Evolutionary conservation across 2,888 invertebrate genomes (phyloP), one percentile per base, ranked within the genome.

Genomic region (Siphonodentalium dalli): DNA sequence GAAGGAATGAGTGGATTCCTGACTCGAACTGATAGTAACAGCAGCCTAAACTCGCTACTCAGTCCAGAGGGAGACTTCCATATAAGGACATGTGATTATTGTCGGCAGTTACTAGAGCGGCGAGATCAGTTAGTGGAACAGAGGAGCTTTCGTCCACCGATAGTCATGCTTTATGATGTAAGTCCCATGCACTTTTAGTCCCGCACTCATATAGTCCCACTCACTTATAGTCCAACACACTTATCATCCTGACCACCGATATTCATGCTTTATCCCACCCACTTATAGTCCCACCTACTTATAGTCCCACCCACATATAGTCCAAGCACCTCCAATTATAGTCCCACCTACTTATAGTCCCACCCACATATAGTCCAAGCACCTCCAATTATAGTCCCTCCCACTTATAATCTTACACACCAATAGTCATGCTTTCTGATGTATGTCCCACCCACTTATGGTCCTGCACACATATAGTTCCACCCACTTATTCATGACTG

Each of bases 121-220:
- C 82, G 92, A 34, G 87, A 94, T 65, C 87, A 88, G 71, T 87
- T 91, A 74, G 90, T 93, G 77, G 90, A 93, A 61, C 89, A 89
- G 61, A 87, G 91, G 68, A 90, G 89, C 49, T 87, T 87, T 31
- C 91, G 91, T 69, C 91, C 93, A 6, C 85, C 87, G 2, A 86
- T 95, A 27, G 87, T 89, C 59, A 88, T 91, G 33, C 87, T 92
- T 28, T 97, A 97, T 80, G 89, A 90, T 51, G 83, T 82, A 66
- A 50, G 61, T 52, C 11, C 29, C n/a, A n/a, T n/a, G 9, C 31
- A 31, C 31, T n/a, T n/a, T n/a, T n/a, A n/a, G n/a, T n/a, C n/a
- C n/a, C n/a, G n/a, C n/a, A n/a, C n/a, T n/a, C n/a, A n/a, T n/a
- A n/a, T n/a, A n/a, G n/a, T n/a, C n/a, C n/a, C n/a, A n/a, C n/a